These are phyloP conservation scores for Lampris megalopsis DNA, from an alignment of 2,113 vertebrate species.

Conservation along the genomic window DNA sequence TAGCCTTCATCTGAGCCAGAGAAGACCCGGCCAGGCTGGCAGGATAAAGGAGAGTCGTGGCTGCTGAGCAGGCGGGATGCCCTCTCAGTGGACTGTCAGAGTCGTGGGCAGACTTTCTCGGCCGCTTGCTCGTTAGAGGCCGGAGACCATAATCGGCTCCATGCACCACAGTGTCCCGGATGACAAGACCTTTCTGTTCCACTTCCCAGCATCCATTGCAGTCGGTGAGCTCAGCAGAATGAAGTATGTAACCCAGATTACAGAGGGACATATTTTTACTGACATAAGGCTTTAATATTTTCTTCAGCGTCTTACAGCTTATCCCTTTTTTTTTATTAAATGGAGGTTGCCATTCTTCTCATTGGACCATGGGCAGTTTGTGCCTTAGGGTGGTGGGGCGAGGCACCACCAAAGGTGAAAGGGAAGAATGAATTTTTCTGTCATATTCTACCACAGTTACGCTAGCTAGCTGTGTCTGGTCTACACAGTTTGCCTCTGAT, in stretches of 20 bases:
- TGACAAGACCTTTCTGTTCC: constrained; percentile 48
- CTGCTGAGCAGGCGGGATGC: no score
- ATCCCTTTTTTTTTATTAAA: neutral
- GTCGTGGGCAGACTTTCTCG: neutral
- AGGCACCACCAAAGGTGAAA: no score
- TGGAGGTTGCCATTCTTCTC: no score
- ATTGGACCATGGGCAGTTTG: no score
- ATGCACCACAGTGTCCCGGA: constrained; percentile 31
- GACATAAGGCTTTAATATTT: constrained; percentile 52
- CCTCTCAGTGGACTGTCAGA: no score
- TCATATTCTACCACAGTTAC: no score
- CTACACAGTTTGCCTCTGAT: no score
- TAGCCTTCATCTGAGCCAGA: constrained; percentile 44
- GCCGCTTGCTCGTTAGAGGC: constrained; percentile 45
- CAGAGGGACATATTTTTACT: constrained; percentile 48
- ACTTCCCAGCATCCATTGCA: constrained; percentile 38
- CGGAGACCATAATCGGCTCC: constrained; percentile 60
- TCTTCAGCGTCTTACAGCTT: constrained; percentile 29
- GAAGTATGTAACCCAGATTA: constrained; percentile 47
- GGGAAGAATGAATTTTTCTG: no score
- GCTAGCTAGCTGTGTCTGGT: no score
- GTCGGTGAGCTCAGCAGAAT: constrained; percentile 14
- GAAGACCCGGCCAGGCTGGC: constrained; percentile 17
- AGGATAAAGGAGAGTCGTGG: constrained; percentile 15
- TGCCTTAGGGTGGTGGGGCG: no score